Evolutionary conservation across 2,797 vertebrate genomes (phyloP), one percentile per base, ranked within the genome.

Genomic region (Esox masquinongy): DNA sequence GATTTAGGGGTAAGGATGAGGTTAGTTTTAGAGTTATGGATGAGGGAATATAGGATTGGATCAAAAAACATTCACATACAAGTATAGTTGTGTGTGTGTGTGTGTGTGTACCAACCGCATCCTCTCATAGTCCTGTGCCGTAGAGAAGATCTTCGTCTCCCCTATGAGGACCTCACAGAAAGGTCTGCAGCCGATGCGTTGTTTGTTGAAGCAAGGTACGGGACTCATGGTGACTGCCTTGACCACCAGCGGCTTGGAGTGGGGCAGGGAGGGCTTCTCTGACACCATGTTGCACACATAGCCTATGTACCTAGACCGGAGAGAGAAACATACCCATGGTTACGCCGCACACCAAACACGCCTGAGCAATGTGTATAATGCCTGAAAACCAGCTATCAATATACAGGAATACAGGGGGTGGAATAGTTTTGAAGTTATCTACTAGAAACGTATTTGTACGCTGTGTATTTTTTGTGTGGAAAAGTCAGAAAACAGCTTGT

Each of bases 141-240:
- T 99, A 77, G 94, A 96, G 79, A 99, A 98, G 88, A 99, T 98
- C 87, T 97, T 95, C 7, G 97, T 99, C 90, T 99, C 98, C 51
- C 98, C 97, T 0, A 98, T 95, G 72, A 99, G 95, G 59, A 99
- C 93, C 72, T 99, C 98, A 12, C 97, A 99, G 91, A 99, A 99
- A 39, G 98, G 98, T 63, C 98, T 95, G 85, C 98, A 99, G 86
- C 98, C 98, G 0, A 95, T 98, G 53, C 98, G 96, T 77, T 99
- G 98, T 86, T 99, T 99, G 93, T 99, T 99, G 92, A 99, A 99
- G 89, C 96, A 97, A 49, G 98, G 98, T 5, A 99, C 93, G 0
- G 98, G 98, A 56, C 94, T 98, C 59, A 99, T 93, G 9, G 95
- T 97, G 85, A 98, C 94, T 0, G 94, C 93, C 90, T 97, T 98